Percentiles rank a stretch among this genome's conserved stretches.
phyloP scores from a whole-genome alignment of 1,140 invertebrate genomes.

The Ptiloglossa arizonensis region DNA sequence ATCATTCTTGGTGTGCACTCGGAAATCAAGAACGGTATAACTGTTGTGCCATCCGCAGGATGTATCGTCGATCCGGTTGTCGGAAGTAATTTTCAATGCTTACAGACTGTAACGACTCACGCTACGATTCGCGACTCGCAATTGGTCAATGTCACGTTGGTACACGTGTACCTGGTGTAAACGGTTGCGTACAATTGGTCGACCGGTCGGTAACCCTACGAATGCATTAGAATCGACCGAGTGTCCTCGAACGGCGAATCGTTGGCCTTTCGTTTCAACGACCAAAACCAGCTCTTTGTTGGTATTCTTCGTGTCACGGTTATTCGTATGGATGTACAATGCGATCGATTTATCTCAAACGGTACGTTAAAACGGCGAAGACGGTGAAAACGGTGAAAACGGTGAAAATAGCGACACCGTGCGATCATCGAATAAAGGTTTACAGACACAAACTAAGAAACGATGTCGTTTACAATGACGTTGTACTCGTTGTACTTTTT shows the following conservation, averaged over 20 bases:
- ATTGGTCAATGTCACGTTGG: conserved; percentile 74
- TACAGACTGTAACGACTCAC: conserved; percentile 59
- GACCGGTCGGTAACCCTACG: conserved; percentile 53
- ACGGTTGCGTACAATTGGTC: not conserved
- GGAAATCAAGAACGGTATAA: conserved; percentile 45
- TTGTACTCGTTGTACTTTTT: too few relatives aligned
- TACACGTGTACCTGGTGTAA: conserved; percentile 61
- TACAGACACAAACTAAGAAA: too few relatives aligned
- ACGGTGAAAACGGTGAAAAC: too few relatives aligned
- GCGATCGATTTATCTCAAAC: too few relatives aligned
- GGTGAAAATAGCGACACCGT: too few relatives aligned
- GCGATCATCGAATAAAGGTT: too few relatives aligned
- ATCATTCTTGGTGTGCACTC: conserved; percentile 17
- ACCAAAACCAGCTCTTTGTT: too few relatives aligned
- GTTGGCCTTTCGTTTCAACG: not conserved
- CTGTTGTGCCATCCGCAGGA: conserved; percentile 43
- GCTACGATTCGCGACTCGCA: conserved; percentile 59
- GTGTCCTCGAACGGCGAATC: conserved; percentile 26
- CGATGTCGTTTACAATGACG: too few relatives aligned
- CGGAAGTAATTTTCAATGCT: conserved; percentile 70
- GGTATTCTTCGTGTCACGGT: too few relatives aligned
- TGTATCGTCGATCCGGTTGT: conserved; percentile 62
- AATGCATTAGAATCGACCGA: too few relatives aligned
- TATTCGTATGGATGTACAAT: too few relatives aligned
- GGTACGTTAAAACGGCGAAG: too few relatives aligned